phyloP scores from a whole-genome alignment of 2,113 vertebrate species.

The Callionymus lyra region DNA sequence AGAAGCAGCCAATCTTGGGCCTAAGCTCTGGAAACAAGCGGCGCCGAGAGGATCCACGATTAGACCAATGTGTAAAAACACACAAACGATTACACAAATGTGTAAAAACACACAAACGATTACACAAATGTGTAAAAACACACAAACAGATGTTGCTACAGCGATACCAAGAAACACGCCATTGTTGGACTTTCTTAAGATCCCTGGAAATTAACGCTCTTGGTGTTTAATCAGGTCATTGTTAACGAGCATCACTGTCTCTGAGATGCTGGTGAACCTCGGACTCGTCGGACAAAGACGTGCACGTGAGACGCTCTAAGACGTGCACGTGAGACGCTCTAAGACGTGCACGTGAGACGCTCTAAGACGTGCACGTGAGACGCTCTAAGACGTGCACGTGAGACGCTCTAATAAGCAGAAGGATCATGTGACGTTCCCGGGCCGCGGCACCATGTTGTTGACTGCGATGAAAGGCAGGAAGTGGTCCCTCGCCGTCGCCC shows the following conservation, averaged over 20 bases:
- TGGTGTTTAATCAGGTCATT: constrained; percentile 61
- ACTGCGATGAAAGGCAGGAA: constrained; percentile 66
- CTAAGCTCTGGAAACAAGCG: constrained; percentile 29
- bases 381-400: constrained; percentile 29
- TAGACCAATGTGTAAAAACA: constrained; percentile 28
- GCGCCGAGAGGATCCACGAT: constrained; percentile 32
- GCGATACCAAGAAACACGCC: constrained; percentile 40
- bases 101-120: constrained; percentile 28
- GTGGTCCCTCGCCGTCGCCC: constrained; percentile 59
- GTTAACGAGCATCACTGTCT: constrained; percentile 43
- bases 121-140: constrained; percentile 35
- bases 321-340: constrained; percentile 39
- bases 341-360: constrained; percentile 38
- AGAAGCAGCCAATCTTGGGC: constrained; percentile 42
- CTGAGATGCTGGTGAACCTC: constrained; percentile 39
- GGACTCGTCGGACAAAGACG: constrained; percentile 45
- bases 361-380: constrained; percentile 36
- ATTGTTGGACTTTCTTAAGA: constrained; percentile 39
- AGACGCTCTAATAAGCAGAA: constrained; percentile 4
- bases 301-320: too few species aligned
- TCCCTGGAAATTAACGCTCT: constrained; percentile 48
- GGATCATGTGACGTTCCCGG: constrained; percentile 64
- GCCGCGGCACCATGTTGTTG: constrained; percentile 54
- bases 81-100: constrained; percentile 31
- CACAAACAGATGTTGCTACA: constrained; percentile 44